Conservation (phyloP, 2,888 invertebrate genomes). For the Tetanocera ferruginea region DNA sequence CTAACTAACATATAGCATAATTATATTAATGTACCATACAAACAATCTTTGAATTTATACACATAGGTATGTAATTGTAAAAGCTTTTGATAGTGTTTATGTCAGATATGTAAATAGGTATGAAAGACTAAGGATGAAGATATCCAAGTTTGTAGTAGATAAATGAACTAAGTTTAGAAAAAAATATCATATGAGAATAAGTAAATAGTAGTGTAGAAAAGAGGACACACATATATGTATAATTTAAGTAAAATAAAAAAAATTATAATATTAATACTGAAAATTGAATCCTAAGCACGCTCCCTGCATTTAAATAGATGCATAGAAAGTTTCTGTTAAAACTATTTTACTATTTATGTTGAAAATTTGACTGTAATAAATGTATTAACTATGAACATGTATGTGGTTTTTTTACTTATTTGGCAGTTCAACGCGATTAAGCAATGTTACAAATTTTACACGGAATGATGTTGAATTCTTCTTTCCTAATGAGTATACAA, state of each 20-base stretch:
- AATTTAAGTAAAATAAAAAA: not conserved
- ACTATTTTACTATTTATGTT: not conserved
- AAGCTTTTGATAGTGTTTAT: not conserved
- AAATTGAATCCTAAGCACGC: constrained; percentile 16
- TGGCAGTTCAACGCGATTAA: no score
- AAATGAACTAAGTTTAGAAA: constrained; percentile 3
- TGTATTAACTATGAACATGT: no score
- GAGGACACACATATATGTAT: not conserved
- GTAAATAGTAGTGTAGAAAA: not conserved
- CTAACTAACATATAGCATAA: not conserved
- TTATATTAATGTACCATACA: constrained; percentile 10
- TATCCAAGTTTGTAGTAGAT: no score
- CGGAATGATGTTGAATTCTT: no score
- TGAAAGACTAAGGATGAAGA: not conserved
- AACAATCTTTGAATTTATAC: constrained; percentile 17
- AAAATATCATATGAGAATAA: not conserved
- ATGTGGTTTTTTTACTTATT: no score
- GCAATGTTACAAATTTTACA: no score
- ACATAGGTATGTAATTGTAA: not conserved
- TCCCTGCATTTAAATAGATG: not conserved
- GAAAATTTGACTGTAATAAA: not conserved
- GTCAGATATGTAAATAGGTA: not conserved
- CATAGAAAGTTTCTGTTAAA: not conserved
- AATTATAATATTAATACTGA: not conserved
- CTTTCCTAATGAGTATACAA: no score